These are phyloP conservation scores for Rutpela maculata DNA, from an alignment of 2,888 invertebrate genomes.

Conservation along the genomic window DNA sequence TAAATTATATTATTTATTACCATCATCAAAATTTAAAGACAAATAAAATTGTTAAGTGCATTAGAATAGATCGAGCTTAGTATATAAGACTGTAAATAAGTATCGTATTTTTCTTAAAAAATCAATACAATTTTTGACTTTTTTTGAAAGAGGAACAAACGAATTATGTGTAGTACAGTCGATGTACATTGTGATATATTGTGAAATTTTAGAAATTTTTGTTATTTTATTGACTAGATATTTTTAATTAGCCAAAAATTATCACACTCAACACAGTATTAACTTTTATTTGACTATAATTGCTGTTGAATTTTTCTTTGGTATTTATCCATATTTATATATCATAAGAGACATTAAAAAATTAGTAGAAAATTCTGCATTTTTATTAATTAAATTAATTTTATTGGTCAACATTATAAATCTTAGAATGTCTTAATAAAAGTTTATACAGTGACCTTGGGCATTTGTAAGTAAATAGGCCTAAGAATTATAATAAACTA, in stretches of 20 bases:
- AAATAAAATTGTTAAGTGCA: slow-evolving; percentile 58
- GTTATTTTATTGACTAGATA: slow-evolving; percentile 34
- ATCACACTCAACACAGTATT: slow-evolving; percentile 51
- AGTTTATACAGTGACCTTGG: slow-evolving; percentile 48
- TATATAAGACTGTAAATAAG: slow-evolving; percentile 66
- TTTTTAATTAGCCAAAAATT: slow-evolving; percentile 29
- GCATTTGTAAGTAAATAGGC: slow-evolving; percentile 40
- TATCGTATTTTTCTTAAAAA: slow-evolving; percentile 58
- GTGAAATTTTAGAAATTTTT: slow-evolving; percentile 60
- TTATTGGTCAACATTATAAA: not conserved
- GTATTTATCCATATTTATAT: not conserved
- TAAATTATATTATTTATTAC: slow-evolving; percentile 60
- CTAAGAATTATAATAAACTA: slow-evolving; percentile 41
- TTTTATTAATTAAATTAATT: not conserved
- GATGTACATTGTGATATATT: slow-evolving; percentile 69
- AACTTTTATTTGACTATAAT: slow-evolving; percentile 50
- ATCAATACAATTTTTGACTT: slow-evolving; percentile 46
- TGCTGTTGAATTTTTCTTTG: slow-evolving; percentile 11
- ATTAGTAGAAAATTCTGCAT: not conserved
- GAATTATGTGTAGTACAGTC: slow-evolving; percentile 69
- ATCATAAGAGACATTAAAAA: not conserved
- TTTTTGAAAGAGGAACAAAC: slow-evolving; percentile 59
- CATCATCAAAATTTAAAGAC: slow-evolving; percentile 58
- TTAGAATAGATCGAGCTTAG: slow-evolving; percentile 65
- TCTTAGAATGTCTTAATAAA: slow-evolving; percentile 37